These are phyloP conservation scores for Sebastes taczanowskii DNA, from an alignment of 2,797 vertebrate species.

Conservation along the genomic window DNA sequence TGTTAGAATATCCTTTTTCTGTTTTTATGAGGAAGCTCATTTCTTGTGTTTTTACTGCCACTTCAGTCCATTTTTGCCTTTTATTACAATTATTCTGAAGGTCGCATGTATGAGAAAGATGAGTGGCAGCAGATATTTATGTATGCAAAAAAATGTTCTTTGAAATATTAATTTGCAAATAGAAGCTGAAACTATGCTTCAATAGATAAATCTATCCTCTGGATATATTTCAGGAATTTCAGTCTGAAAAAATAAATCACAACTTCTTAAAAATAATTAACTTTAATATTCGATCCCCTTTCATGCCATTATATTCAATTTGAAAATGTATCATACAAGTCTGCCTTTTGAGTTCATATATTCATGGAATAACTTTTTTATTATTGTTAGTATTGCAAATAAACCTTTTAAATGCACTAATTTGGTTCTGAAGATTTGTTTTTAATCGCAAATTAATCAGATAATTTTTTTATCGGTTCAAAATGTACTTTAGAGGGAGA, in stretches of 20 bases:
- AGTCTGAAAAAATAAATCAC: neutral
- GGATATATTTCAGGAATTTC: neutral
- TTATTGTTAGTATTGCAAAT: neutral
- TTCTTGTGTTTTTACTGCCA: conserved; percentile 31
- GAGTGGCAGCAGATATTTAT: neutral
- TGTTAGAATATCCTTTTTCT: conserved; percentile 2
- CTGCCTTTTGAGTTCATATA: neutral
- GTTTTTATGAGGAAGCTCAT: conserved; percentile 47
- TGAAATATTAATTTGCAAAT: neutral
- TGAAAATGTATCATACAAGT: neutral
- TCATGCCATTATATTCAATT: neutral
- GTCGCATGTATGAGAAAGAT: neutral
- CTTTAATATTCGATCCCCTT: neutral
- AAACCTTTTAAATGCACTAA: neutral
- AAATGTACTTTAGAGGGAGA: too few species aligned
- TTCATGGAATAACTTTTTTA: neutral
- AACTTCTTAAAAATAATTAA: neutral
- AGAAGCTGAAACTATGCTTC: neutral
- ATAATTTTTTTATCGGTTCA: too few species aligned
- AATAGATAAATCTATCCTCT: neutral
- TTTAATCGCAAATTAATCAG: too few species aligned
- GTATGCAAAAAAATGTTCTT: neutral
- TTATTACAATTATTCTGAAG: conserved; percentile 22
- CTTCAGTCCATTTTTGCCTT: conserved; percentile 11
- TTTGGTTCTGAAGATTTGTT: neutral